Percentiles rank a stretch among this genome's conserved stretches.
Evolutionary conservation across 2,888 invertebrate species (phyloP).

Genomic region (Nineta flava): DNA sequence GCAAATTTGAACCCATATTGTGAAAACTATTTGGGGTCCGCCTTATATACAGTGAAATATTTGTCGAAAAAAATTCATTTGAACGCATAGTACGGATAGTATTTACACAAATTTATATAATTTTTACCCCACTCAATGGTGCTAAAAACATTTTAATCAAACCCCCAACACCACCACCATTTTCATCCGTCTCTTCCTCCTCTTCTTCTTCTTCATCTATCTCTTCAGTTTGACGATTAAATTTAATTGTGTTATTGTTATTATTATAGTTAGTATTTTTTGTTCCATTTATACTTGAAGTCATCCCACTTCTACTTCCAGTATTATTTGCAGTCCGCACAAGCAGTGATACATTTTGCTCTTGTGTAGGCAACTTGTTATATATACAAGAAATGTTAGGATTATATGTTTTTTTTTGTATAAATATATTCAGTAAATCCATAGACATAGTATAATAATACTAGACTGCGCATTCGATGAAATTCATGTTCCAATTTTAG

Average conservation of each 20-base stretch:
- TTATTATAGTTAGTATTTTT: not conserved
- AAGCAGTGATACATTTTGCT: too few relatives aligned
- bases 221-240: not conserved
- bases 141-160: constrained; percentile 26
- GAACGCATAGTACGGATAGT: not conserved
- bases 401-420: too few relatives aligned
- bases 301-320: not conserved
- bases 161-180: constrained; percentile 21
- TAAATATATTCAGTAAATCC: too few relatives aligned
- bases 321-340: not conserved
- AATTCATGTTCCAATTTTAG: too few relatives aligned
- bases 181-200: constrained; percentile 19
- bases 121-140: constrained; percentile 23
- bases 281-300: not conserved
- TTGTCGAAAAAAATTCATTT: constrained; percentile 6
- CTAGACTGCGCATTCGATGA: too few relatives aligned
- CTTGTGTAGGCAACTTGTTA: too few relatives aligned
- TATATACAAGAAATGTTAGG: too few relatives aligned
- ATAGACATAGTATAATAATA: too few relatives aligned
- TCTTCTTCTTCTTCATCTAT: constrained; percentile 14
- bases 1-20: too few relatives aligned
- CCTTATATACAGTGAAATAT: too few relatives aligned
- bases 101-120: not conserved
- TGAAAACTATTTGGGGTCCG: too few relatives aligned
- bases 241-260: not conserved